Evolutionary conservation across 2,113 vertebrate species (phyloP), one percentile per base, ranked within the genome.

Genomic region (Poeciliopsis prolifica): DNA sequence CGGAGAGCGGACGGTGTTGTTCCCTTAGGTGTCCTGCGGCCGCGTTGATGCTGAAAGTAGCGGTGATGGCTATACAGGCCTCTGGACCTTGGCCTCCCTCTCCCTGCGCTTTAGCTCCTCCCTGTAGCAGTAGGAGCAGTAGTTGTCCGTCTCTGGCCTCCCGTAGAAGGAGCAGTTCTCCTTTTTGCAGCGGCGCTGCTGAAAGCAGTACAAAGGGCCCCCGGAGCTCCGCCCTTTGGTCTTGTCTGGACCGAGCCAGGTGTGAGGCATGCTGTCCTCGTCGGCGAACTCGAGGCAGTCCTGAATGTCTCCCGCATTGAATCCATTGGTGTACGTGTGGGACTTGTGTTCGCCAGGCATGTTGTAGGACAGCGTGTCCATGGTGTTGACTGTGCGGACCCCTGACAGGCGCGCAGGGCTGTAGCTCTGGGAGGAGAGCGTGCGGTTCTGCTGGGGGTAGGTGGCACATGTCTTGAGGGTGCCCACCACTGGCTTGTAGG

Each of bases 111-210:
- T 96, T 70, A 98, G 84, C 93, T 99, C 98, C 92, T 99, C 98
- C 80, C 95, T 96, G 94, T 97, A 99, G 94, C 98, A 99, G 94
- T 97, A 99, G 51, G 98, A 99, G 87, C 98, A 99, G 91, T 95
- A 97, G 95, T 96, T 96, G 83, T 99, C 97, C 44, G 98, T 99
- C 94, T 99, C 98, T 0, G 96, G 95, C 75, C 97, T 95, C 17
- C 98, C 97, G 37, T 99, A 99, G 91, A 99, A 99, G 85, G 98
- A 97, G 86, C 98, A 99, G 94, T 97, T 97, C 85, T 98, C 97
- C 87, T 95, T 96, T 93, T 95, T 96, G 90, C 98, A 99, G 87
- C 96, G 96, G 88, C 95, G 96, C 93, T 98, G 98, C 93, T 96
- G 97, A 88, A 96, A 94, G 86, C 94, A 94, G 91, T 96, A 97